phyloP scores from a whole-genome alignment of 2,113 vertebrate species.

The Dromaius novaehollandiae region DNA sequence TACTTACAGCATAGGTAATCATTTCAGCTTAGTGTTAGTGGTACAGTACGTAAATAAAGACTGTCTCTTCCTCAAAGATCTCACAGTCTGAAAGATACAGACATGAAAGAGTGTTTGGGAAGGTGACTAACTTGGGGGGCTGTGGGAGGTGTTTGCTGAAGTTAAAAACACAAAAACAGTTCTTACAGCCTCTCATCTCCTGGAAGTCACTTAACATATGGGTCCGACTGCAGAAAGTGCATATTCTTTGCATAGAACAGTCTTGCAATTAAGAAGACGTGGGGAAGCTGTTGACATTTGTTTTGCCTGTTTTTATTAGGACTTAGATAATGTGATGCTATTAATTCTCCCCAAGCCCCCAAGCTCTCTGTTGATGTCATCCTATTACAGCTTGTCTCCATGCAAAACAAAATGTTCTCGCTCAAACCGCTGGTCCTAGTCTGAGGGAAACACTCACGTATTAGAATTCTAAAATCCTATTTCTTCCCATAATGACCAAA shows the following conservation, averaged over 20 bases:
- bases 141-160: not conserved
- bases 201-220: not conserved
- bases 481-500: not conserved
- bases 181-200: not conserved
- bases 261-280: not conserved
- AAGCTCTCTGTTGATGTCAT: not conserved
- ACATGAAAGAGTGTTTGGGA: constrained; percentile 51
- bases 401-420: rapidly evolving
- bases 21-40: constrained; percentile 18
- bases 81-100: constrained; percentile 58
- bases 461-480: not conserved
- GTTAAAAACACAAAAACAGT: not conserved
- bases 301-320: not conserved
- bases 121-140: not conserved
- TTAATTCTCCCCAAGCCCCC: not conserved
- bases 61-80: constrained; percentile 49
- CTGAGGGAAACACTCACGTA: not conserved
- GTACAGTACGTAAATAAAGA: constrained; percentile 50
- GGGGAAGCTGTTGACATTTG: not conserved
- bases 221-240: not conserved
- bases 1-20: constrained; percentile 19
- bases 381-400: rapidly evolving
- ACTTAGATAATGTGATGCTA: not conserved
- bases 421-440: not conserved
- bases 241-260: not conserved